Base-by-base conservation (phyloP, 2,888 invertebrate genomes). In the Tryphoninae sp. region DNA sequence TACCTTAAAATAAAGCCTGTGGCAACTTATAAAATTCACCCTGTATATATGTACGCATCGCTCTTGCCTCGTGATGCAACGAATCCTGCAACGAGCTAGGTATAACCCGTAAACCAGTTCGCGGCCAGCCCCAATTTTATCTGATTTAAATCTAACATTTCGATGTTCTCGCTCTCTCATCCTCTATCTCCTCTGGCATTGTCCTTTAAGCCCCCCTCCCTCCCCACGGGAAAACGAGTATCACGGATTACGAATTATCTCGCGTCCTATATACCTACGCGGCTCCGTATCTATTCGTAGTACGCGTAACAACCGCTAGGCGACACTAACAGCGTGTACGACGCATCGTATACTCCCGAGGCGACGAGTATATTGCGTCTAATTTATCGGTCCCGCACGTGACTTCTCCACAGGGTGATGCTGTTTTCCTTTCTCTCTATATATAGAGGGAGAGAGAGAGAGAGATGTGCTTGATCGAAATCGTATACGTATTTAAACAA, bases 201-300 rank as follows among this genome's bases (percentile, higher is more conserved):
- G 13, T n/a, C 11, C 51, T 51, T 51, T 49, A 13, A 13, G 6
- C 55, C 19, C 55, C 23, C 23, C 58, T 8, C 64, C 64, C 58
- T 33, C 11, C 33, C 9, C 55, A 71, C 40, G 69, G 19, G 33
- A 19, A 49, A 49, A 49, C 62, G 58, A 79, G 76, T 82, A 67
- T 64, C 62, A 42, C 76, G 82, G 82, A 79, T 82, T 82, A 82
- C 67, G 79, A 76, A 82, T 76, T 76, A 76, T 79, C 82, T 65
- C 55, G 49, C 22, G 55, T 69, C 26, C 23, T 49, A 16, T 45
- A 53, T 22, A 19, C 51, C 13, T 16, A 55, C 45, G 16, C 11
- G 22, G 55, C 19, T 58, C 68, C 68, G 51, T 62, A 68, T 42
- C 16, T 53, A 64, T 42, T 40, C 16, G n/a, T 51, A 61, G 42